A percentile compares a stretch with the other conserved stretches of the same genome.
Evolutionary conservation across 2,888 invertebrate genomes (phyloP).

Genomic region (Boloria selene): DNA sequence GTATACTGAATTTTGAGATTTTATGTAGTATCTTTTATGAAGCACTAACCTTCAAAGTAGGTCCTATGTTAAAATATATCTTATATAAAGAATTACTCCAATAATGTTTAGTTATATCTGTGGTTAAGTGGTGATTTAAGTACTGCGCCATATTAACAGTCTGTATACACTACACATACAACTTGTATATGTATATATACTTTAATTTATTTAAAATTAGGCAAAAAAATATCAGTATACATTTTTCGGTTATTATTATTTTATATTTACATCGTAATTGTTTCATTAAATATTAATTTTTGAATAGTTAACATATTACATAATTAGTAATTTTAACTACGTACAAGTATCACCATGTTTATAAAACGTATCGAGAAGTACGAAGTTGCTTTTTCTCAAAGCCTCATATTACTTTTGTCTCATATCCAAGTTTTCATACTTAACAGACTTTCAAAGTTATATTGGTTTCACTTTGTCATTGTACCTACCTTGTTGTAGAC

Average conservation of each 20-base stretch:
- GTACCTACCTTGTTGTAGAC: neutral
- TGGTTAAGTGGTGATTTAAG: neutral
- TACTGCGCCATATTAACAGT: neutral
- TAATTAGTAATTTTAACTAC: too few species aligned
- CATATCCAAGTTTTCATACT: neutral
- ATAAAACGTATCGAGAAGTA: too few species aligned
- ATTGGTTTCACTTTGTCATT: neutral
- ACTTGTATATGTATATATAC: too few species aligned
- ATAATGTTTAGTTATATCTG: conserved; percentile 1
- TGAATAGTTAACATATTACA: too few species aligned
- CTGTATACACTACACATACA: neutral
- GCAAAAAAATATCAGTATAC: too few species aligned
- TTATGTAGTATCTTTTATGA: neutral
- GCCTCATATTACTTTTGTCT: neutral
- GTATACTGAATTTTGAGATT: too few species aligned
- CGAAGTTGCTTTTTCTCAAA: neutral
- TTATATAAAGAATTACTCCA: neutral
- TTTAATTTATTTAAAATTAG: too few species aligned
- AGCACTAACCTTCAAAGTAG: neutral
- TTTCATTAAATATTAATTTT: too few species aligned
- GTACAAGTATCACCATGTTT: too few species aligned
- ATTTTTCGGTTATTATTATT: too few species aligned
- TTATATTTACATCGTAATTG: too few species aligned
- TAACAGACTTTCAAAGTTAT: neutral
- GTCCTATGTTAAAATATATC: neutral